Conservation (phyloP, 2,113 vertebrate species). For the Gorilla gorilla region DNA sequence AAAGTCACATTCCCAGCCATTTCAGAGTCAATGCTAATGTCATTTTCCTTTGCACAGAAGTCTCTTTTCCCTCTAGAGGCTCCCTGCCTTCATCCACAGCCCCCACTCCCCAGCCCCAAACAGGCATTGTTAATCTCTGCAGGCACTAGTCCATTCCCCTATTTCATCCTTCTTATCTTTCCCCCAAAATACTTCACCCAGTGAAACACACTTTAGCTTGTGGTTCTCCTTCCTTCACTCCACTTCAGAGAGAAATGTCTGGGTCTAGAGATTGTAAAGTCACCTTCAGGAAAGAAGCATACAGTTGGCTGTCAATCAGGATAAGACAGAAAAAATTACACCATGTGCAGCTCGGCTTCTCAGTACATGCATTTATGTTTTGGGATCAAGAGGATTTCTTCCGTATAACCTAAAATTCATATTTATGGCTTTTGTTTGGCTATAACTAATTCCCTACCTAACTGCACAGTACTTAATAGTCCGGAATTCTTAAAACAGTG, state of each 20-base stretch:
- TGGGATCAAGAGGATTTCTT: slow-evolving; percentile 51
- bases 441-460: slow-evolving; percentile 46
- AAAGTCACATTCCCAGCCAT: slow-evolving; percentile 64
- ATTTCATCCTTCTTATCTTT: background rate
- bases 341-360: background rate
- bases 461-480: background rate
- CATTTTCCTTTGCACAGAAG: background rate
- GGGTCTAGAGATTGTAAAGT: slow-evolving; percentile 68
- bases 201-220: slow-evolving; percentile 57
- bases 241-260: slow-evolving; percentile 58
- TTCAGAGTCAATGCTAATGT: slow-evolving; percentile 56
- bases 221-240: slow-evolving; percentile 65
- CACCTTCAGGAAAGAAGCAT: slow-evolving; percentile 71
- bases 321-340: slow-evolving; percentile 60
- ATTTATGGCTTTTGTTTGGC: slow-evolving; percentile 35
- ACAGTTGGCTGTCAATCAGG: slow-evolving; percentile 70
- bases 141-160: background rate
- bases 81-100: slow-evolving; percentile 11
- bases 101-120: background rate
- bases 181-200: slow-evolving; percentile 60
- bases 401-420: background rate
- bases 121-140: background rate
- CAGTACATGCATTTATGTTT: background rate
- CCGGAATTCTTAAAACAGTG: slow-evolving; percentile 32
- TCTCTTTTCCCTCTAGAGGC: slow-evolving; percentile 27